Evolutionary conservation across 2,113 vertebrate species (phyloP), one percentile per base, ranked within the genome.

Genomic region (Illadopsis cleaveri): DNA sequence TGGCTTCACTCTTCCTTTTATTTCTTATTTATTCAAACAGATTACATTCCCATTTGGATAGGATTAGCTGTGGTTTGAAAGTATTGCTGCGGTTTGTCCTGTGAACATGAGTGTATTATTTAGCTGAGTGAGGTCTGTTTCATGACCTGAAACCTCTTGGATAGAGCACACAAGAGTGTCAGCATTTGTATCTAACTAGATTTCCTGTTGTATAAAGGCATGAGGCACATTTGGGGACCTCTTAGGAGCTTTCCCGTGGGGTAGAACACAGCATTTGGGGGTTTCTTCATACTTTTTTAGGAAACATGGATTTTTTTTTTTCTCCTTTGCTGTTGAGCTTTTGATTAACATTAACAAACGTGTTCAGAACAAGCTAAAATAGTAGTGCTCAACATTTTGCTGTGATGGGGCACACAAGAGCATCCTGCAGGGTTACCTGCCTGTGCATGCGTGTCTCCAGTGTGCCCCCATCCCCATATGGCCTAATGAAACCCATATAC

Each of bases 1-100:
- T 95, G 92, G 93, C 89, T 94, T 82, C 9, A 3, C 71, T 95
- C 42, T 47, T 51, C 80, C 90, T 97, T 96, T 92, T 86, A 61
- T 82, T 95, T 97, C 69, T 97, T 93, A 96, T 97, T 96, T 96
- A 71, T 85, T 89, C 89, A 92, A 94, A 91, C 68, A 94, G 96
- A 96, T 98, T 94, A 96, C 93, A 89, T 95, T 96, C 79, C 89
- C 96, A 93, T 94, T 97, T 96, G 97, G 75, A 97, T 83, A 66
- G 96, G 90, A 97, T 95, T 95, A 93, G 91, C 78, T 80, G 78
- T 88, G 95, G 90, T 91, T 95, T 95, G 86, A 90, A 95, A 94
- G 81, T 92, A 96, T 86, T 96, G 69, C 91, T 97, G 78, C 0
- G 86, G 93, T 93, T 93, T 95, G 90, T 97, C 85, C 96, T 93